A percentile compares a stretch with the other conserved stretches of the same genome.
Evolutionary conservation across 30 jellyfish, hydroid and myxozoan species (phyloP).

Genomic region (Turritopsis rubra): DNA sequence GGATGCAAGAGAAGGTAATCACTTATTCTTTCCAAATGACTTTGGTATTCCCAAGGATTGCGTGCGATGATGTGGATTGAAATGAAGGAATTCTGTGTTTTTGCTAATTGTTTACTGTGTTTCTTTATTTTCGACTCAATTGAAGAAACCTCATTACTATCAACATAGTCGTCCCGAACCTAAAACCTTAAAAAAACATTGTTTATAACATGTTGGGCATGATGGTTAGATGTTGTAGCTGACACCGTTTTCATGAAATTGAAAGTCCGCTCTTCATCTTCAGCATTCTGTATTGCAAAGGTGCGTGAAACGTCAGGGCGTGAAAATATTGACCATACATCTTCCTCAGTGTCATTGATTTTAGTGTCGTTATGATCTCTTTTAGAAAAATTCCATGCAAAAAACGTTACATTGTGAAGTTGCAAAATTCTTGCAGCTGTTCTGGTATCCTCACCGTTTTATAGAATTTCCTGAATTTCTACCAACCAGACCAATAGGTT

Average conservation of each 20-base stretch:
- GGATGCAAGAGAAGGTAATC: slow-evolving; percentile 1
- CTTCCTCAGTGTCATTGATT: slow-evolving; percentile 17
- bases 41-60: neutral
- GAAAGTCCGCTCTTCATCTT: slow-evolving; percentile 36
- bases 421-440: slow-evolving; percentile 2
- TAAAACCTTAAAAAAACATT: slow-evolving; percentile 22
- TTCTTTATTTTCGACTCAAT: neutral
- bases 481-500: neutral
- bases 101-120: neutral
- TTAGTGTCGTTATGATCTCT: slow-evolving; percentile 4
- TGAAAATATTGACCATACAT: slow-evolving; percentile 24
- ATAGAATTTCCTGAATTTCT: slow-evolving; percentile 25
- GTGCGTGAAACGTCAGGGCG: slow-evolving; percentile 22
- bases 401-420: slow-evolving; percentile 22
- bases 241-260: slow-evolving; percentile 10
- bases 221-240: slow-evolving; percentile 24
- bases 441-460: slow-evolving; percentile 13
- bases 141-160: neutral
- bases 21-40: neutral
- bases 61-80: neutral
- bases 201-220: slow-evolving; percentile 9
- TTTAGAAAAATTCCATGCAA: slow-evolving; percentile 14
- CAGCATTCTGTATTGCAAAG: slow-evolving; percentile 18
- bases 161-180: slow-evolving; percentile 11
- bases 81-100: neutral